Evolutionary conservation across 2,888 invertebrate genomes (phyloP), one percentile per base, ranked within the genome.

Genomic region (Pyralis farinalis): DNA sequence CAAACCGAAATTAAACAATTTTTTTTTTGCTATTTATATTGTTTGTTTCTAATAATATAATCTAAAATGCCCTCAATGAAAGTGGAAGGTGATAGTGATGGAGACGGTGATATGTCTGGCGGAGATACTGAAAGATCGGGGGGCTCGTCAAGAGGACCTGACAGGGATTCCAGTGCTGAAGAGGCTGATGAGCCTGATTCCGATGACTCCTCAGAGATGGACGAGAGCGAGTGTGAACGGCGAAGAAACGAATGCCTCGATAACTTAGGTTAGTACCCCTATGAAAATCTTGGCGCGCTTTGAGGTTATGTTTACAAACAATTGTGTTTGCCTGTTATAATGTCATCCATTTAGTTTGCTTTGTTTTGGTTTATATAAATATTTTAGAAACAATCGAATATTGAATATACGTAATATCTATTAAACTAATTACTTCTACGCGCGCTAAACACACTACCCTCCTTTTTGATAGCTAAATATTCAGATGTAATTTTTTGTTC

Each of bases 201-300:
- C 9, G 95, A 95, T 82, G 95, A 95, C 73, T 95, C 95, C 44
- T 94, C 94, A 41, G 98, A 98, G 83, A 94, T 98, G 94, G 97
- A 98, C 75, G 97, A 96, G 71, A 94, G 93, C 52, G 97, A 97
- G 82, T 97, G 97, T 59, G 97, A 97, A 68, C 91, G 93, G 43
- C 90, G 96, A 39, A 90, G 96, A 50, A 93, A 91, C 53, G 96
- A 97, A 68, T 95, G 96, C 61, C 90, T 97, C 54, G 95, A 96
- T 62, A 96, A 96, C 71, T 90, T 98, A 73, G 83, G 92, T 92
- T 43, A 37, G 71, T 69, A 39, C 20, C 9, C 6, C 12, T 32
- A 44, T 36, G 34, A 44, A 49, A 42, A 7, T 16, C 16, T 16
- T 12, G 31, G 30, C 11, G 11, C 30, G 10, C 10, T 68, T 73